Base-by-base conservation (phyloP, 2,888 invertebrate genomes). In the Parnassius apollo region DNA sequence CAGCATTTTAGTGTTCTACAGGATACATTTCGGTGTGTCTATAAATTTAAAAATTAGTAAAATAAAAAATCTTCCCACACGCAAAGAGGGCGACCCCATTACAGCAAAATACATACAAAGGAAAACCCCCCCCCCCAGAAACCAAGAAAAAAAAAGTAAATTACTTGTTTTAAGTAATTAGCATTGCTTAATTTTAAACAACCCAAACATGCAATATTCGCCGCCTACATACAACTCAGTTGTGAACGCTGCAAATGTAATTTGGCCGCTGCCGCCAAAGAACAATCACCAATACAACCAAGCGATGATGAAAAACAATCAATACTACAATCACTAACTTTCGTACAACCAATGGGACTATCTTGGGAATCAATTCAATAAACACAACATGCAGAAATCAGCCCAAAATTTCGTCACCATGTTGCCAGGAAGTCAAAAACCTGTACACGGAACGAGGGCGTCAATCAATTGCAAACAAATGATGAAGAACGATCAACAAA, bases 251-350 rank as follows among this genome's bases (percentile, higher is more conserved):
- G 80, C 80, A 0, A 89, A 89, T 65, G 86, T 88, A 0, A 91
- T 91, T 91, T 91, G 91, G 1, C 91, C 91, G 10, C 91, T 91
- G 2, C 88, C 90, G 48, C 91, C 91, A 2, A 91, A 91, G 67
- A 90, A 91, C 66, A 90, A 88, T 65, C 91, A 91, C 54, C 90
- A 90, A 57, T 91, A 89, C 69, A 90, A 90, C 61, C 89, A 90
- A 76, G 83, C 87, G 0, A 90, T 91, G 88, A 84, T 89, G 82
- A 91, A 90, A 67, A 90, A 86, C 70, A 90, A 91, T 64, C 90
- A 91, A 73, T 91, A 91, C 68, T 91, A 86, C 69, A 92, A 86
- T 68, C 85, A 85, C 61, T 88, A 91, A 71, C 79, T 86, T 67
- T 85, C 88, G 1, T 91, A 90, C 73, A 90, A 86, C 65, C 89